Evolutionary conservation across 2,888 invertebrate genomes (phyloP).

Genomic region (Pseudococcus viburni): DNA sequence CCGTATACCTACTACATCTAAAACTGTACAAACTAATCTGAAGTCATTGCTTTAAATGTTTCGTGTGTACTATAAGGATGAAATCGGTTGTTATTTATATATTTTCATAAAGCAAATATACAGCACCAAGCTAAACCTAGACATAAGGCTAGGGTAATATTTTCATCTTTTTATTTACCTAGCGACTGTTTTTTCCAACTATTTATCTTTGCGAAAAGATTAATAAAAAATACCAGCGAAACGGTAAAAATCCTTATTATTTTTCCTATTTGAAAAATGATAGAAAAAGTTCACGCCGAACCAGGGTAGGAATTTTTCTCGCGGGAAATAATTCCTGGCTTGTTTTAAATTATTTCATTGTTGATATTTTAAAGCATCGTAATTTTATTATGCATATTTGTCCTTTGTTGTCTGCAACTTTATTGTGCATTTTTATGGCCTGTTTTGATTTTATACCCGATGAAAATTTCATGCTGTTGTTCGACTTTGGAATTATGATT

Average conservation of each 20-base stretch:
- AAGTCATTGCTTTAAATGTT: conserved; percentile 28
- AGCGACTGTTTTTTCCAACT: neutral
- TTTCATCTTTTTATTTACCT: conserved; percentile 28
- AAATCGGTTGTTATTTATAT: neutral
- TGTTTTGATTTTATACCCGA: neutral
- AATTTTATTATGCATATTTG: conserved; percentile 4
- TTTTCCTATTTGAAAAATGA: neutral
- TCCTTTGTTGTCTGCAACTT: neutral
- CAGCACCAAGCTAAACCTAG: neutral
- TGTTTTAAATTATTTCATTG: neutral
- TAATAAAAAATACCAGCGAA: conserved; percentile 3
- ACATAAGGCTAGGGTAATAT: neutral
- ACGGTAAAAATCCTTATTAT: conserved; percentile 8
- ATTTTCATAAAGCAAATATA: neutral
- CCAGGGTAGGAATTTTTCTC: neutral
- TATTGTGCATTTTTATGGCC: neutral
- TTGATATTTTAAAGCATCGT: neutral
- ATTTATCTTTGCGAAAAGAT: neutral
- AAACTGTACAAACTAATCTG: neutral
- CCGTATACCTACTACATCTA: neutral
- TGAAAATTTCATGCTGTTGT: neutral
- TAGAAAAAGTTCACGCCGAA: neutral
- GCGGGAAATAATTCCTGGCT: neutral
- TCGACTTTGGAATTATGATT: neutral
- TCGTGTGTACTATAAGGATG: neutral